phyloP scores from a whole-genome alignment of 2,888 invertebrate species.

The Agrochola lota region DNA sequence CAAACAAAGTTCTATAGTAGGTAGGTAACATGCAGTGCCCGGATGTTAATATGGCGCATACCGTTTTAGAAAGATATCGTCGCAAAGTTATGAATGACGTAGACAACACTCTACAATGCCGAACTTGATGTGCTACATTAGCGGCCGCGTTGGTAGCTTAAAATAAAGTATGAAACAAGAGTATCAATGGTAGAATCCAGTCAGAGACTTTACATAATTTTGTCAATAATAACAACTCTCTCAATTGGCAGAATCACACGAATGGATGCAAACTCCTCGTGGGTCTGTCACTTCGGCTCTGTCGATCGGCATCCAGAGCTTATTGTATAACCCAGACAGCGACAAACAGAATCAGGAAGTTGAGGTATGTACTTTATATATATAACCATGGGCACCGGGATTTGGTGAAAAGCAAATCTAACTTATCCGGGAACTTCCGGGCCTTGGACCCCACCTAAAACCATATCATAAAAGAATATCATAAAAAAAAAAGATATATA shows the following conservation, averaged over 20 bases:
- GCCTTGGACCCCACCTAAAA: no score
- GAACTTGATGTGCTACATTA: background rate
- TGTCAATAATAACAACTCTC: background rate
- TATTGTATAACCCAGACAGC: constrained; percentile 77
- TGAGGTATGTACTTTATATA: constrained; percentile 70
- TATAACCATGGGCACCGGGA: background rate
- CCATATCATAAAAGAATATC: background rate
- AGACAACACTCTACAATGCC: background rate
- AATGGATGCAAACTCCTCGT: constrained; percentile 85
- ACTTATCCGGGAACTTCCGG: background rate
- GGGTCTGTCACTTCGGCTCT: constrained; percentile 85
- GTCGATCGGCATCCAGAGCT: constrained; percentile 83
- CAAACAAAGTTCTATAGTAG: constrained; percentile 80
- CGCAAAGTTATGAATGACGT: background rate
- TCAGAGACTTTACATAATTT: background rate
- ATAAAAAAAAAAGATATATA: background rate
- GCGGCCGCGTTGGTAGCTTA: no score
- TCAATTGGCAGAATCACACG: constrained; percentile 78
- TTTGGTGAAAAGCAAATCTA: background rate
- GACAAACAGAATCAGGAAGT: constrained; percentile 80
- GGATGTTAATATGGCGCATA: no score
- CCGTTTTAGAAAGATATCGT: background rate
- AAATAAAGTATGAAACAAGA: background rate
- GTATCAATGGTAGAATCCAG: background rate
- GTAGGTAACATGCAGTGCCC: constrained; percentile 6